A percentile compares a stretch with the other conserved stretches of the same genome.
Evolutionary conservation across 2,888 invertebrate species (phyloP).

Genomic region (Tribolium freemani): DNA sequence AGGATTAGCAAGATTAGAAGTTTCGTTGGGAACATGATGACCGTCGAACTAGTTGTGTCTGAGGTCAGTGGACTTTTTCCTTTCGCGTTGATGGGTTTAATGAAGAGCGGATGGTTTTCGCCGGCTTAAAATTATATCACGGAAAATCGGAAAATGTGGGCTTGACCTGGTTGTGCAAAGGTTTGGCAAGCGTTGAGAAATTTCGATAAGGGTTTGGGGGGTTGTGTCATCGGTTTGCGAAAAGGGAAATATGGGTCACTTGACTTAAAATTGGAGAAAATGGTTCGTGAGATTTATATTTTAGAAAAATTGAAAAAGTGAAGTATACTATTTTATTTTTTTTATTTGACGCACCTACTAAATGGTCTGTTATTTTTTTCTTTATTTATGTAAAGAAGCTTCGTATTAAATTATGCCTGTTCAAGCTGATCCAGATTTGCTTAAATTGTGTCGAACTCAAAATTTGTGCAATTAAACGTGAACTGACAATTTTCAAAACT

Average conservation of each 20-base stretch:
- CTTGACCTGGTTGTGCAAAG: slow-evolving; percentile 25
- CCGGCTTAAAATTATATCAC: slow-evolving; percentile 22
- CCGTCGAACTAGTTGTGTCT: slow-evolving; percentile 21
- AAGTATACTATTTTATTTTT: too few species aligned
- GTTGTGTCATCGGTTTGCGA: not conserved
- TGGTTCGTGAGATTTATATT: too few species aligned
- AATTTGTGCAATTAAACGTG: too few species aligned
- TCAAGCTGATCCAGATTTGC: too few species aligned
- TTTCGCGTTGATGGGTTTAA: slow-evolving; percentile 1
- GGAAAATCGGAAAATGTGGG: slow-evolving; percentile 33
- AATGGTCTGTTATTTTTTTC: too few species aligned
- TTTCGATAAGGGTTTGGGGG: slow-evolving; percentile 2
- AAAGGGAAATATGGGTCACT: not conserved
- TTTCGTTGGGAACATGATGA: slow-evolving; percentile 22
- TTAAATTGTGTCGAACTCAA: too few species aligned
- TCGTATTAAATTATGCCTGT: too few species aligned
- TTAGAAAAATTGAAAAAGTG: too few species aligned
- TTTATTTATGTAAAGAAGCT: too few species aligned
- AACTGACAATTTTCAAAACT: too few species aligned
- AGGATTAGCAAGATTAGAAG: not conserved
- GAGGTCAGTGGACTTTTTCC: slow-evolving; percentile 42
- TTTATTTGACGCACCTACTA: too few species aligned
- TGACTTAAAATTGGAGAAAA: too few species aligned
- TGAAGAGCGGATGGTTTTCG: slow-evolving; percentile 3
- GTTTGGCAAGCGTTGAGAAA: slow-evolving; percentile 17